These are phyloP conservation scores for Bujurquina vittata DNA, from an alignment of 2,113 vertebrate species.

Conservation along the genomic window DNA sequence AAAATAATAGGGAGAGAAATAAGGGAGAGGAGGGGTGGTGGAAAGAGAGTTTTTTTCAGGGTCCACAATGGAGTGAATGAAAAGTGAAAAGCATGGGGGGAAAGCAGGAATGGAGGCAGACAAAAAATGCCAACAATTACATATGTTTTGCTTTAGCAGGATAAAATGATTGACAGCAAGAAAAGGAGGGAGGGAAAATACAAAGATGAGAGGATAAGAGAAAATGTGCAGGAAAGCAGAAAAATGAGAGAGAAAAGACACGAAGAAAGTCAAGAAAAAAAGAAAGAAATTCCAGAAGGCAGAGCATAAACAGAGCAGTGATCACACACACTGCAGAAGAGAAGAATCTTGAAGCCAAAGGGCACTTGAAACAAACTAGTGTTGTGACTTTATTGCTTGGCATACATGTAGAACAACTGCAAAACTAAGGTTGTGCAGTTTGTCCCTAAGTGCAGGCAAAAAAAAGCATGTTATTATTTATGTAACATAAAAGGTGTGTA, in stretches of 20 bases:
- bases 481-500: background rate
- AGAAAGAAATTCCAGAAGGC: conserved; percentile 11
- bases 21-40: background rate
- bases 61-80: background rate
- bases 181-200: background rate
- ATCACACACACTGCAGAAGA: conserved; percentile 8
- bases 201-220: background rate
- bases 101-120: background rate
- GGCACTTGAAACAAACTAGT: conserved; percentile 21
- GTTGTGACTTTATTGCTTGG: background rate
- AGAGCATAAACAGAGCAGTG: conserved; percentile 34
- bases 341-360: conserved; percentile 23
- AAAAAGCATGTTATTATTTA: conserved; percentile 19
- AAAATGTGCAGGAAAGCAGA: background rate
- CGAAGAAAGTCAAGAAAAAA: conserved; percentile 7
- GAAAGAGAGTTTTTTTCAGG: background rate
- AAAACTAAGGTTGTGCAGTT: conserved; percentile 15
- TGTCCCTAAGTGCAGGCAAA: background rate
- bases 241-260: background rate
- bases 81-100: background rate
- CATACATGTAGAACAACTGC: conserved; percentile 1
- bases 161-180: conserved; percentile 5
- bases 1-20: background rate
- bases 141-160: background rate
- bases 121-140: background rate